Base-by-base conservation (phyloP, 2,113 vertebrate genomes). In the Formicarius rufipectus region DNA sequence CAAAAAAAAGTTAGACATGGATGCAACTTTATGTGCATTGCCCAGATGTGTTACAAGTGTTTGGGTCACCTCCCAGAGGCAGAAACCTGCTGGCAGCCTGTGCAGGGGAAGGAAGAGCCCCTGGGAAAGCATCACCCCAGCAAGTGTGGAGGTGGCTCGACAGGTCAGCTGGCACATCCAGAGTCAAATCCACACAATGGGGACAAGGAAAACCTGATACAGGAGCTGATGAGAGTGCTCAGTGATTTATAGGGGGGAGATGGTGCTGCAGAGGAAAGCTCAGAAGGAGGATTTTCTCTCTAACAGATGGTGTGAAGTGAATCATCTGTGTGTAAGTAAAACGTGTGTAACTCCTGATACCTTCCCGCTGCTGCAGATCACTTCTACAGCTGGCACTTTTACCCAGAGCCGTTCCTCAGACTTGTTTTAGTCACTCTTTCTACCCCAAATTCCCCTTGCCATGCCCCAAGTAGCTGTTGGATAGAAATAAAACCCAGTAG, bases 221-320 rank as follows among this genome's bases (percentile, higher is more conserved):
- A 4, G 0, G 35, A 72, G 60, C 68, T 10, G 10, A 52, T 58
- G 66, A 0, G 7, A 73, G 30, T 0, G 6, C 84, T 67, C 4
- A 1, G 83, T 2, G 81, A 18, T 49, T 78, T 40, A 3, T 1
- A 87, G 60, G 74, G 77, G 62, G 89, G 87, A 84, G 93, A 49
- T 12, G 0, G 17, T 4, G 1, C 19, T 81, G 89, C 87, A 72
- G 75, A 87, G 84, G 74, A 45, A 76, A 72, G 47, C 89, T 95
- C 87, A 60, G 87, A 49, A 95, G 91, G 93, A 95, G 94, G 96
- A 89, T 96, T 96, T 96, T 95, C 96, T 95, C 66, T 24, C 53
- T 37, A 81, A 19, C 96, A 97, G 96, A 97, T 96, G 95, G 96
- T 94, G 94, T 37, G 89, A 96, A 95, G 60, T 97, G 96, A 97